These are phyloP conservation scores for Corythornis vintsioides DNA, from an alignment of 2,113 vertebrate genomes.

Conservation along the genomic window DNA sequence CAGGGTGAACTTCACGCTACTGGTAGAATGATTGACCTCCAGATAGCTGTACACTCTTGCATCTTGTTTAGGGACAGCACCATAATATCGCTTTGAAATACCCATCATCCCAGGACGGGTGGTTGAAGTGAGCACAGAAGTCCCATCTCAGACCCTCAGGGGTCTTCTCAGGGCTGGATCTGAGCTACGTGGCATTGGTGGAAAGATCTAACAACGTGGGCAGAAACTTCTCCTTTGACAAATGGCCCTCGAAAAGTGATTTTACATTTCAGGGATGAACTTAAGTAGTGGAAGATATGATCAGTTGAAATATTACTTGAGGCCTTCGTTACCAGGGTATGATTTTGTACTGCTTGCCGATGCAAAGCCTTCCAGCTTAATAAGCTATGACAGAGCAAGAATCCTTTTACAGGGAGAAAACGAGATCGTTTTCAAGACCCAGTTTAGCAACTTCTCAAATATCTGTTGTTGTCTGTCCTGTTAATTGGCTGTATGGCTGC, in stretches of 20 bases:
- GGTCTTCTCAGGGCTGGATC: rapidly evolving
- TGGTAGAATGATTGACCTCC: not conserved
- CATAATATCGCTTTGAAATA: not conserved
- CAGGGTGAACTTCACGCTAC: rapidly evolving
- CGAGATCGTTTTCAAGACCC: not conserved
- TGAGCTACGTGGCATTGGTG: rapidly evolving
- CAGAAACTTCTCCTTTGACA: not conserved
- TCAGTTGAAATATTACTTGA: not conserved
- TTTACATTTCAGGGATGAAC: not conserved
- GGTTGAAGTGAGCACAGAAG: not conserved
- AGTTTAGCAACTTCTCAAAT: conserved; percentile 69
- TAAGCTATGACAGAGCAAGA: conserved; percentile 13
- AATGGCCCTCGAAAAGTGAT: not conserved
- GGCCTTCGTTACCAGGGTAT: not conserved
- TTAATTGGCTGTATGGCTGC: conserved; percentile 51
- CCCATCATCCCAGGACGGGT: rapidly evolving
- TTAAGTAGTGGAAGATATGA: not conserved
- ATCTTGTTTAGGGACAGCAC: rapidly evolving
- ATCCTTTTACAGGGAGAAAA: conserved; percentile 54
- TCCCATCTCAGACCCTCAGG: not conserved
- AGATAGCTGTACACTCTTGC: rapidly evolving
- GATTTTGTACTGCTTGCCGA: not conserved
- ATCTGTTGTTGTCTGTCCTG: conserved; percentile 47
- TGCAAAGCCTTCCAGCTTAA: conserved; percentile 37
- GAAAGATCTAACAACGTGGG: not conserved